phyloP scores from a whole-genome alignment of 1,140 invertebrate species.

The Mactra quadrangularis region DNA sequence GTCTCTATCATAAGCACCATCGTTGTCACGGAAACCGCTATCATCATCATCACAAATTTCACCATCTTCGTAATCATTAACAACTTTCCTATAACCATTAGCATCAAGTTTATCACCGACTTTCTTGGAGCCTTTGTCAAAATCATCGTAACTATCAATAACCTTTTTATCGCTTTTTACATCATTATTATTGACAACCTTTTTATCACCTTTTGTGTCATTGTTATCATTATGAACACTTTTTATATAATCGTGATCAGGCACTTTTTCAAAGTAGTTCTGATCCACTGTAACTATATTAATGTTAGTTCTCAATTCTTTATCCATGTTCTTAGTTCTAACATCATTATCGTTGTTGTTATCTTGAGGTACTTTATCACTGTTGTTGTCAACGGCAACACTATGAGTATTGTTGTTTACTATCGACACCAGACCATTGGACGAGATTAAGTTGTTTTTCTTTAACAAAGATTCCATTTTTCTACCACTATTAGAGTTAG shows the following conservation, averaged over 20 bases:
- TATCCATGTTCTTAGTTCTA: neutral
- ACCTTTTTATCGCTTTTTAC: neutral
- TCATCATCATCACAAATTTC: conserved; percentile 70
- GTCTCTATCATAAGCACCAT: conserved; percentile 43
- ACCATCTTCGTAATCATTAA: conserved; percentile 68
- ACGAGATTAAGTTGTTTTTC: neutral
- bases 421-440: neutral
- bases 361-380: too few relatives aligned
- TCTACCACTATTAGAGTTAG: too few relatives aligned
- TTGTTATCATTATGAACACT: conserved; percentile 56
- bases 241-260: conserved; percentile 85
- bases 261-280: conserved; percentile 67
- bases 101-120: neutral
- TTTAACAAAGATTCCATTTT: neutral
- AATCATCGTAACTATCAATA: too few relatives aligned
- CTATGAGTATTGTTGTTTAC: too few relatives aligned
- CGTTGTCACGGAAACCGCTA: conserved; percentile 82
- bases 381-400: too few relatives aligned
- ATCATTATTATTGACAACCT: neutral
- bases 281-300: neutral
- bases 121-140: neutral
- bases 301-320: neutral
- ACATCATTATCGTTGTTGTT: neutral
- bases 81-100: conserved; percentile 30
- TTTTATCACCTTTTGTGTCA: too few relatives aligned